These are phyloP conservation scores for Ectemnius continuus DNA, from an alignment of 2,888 invertebrate genomes.

Conservation along the genomic window DNA sequence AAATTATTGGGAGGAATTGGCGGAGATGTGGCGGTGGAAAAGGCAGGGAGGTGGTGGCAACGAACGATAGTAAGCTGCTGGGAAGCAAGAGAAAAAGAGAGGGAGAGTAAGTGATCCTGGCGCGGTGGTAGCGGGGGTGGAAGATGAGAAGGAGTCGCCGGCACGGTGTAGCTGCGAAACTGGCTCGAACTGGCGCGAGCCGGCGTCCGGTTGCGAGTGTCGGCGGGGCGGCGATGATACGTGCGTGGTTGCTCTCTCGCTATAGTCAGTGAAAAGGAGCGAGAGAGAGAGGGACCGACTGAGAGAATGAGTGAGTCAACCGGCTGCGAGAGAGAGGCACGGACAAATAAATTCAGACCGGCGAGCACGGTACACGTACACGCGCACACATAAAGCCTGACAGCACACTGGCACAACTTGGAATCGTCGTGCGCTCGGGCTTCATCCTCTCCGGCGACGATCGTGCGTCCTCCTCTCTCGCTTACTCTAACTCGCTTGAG, in stretches of 20 bases:
- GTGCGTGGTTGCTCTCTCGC: background rate
- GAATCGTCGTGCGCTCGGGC: no score
- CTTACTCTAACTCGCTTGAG: no score
- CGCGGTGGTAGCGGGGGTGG: constrained; percentile 13
- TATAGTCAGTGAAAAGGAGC: background rate
- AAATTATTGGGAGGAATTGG: no score
- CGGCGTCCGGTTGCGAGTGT: constrained; percentile 41
- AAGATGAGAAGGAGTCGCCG: constrained; percentile 34
- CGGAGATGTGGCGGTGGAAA: no score
- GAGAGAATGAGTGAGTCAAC: background rate
- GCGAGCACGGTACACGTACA: no score
- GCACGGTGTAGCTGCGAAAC: constrained; percentile 61
- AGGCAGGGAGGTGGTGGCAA: constrained; percentile 30
- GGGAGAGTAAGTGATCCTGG: background rate
- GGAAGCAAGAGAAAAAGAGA: constrained; percentile 3
- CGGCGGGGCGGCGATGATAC: constrained; percentile 56
- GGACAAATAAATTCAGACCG: background rate
- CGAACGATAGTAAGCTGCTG: constrained; percentile 34
- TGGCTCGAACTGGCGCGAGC: constrained; percentile 73
- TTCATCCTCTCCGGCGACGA: no score
- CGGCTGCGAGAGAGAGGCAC: background rate
- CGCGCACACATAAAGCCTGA: no score
- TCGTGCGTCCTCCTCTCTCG: no score
- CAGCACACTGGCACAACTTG: no score
- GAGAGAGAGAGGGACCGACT: background rate